A percentile compares a stretch with the other conserved stretches of the same genome.
Conservation (phyloP, 2,888 invertebrate genomes). For the Ptilodon capucinus region DNA sequence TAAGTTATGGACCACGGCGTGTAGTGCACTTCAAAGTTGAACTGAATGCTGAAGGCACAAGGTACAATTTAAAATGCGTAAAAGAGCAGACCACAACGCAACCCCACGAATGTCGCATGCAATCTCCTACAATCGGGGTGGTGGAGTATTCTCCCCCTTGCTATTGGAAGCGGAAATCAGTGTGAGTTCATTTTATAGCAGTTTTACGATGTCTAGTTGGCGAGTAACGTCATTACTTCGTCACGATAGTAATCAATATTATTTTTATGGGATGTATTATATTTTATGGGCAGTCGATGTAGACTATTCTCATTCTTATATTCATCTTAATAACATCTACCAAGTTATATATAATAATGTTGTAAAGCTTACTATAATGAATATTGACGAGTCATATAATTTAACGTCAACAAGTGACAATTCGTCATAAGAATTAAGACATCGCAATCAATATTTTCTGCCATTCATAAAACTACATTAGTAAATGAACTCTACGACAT, state of each 20-base stretch:
- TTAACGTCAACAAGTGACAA: no score
- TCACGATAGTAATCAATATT: neutral
- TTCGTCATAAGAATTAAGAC: no score
- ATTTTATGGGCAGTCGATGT: neutral
- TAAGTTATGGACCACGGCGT: neutral
- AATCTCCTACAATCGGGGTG: constrained; percentile 26
- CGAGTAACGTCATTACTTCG: neutral
- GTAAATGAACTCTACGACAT: no score
- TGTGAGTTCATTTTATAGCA: constrained; percentile 5
- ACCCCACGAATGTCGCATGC: constrained; percentile 20
- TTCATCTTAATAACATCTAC: no score
- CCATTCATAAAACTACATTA: no score
- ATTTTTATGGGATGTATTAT: neutral
- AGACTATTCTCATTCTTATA: neutral
- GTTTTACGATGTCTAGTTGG: constrained; percentile 12
- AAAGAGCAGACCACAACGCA: constrained; percentile 12
- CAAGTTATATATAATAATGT: no score
- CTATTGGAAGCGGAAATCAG: constrained; percentile 15
- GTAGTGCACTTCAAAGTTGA: neutral
- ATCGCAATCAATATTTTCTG: no score
- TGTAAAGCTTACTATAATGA: no score
- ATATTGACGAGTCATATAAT: no score
- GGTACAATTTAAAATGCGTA: neutral
- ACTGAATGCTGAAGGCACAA: neutral
- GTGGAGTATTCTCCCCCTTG: constrained; percentile 14